Evolutionary conservation across 2,888 invertebrate species (phyloP), one percentile per base, ranked within the genome.

Genomic region (Phorcus lineatus): DNA sequence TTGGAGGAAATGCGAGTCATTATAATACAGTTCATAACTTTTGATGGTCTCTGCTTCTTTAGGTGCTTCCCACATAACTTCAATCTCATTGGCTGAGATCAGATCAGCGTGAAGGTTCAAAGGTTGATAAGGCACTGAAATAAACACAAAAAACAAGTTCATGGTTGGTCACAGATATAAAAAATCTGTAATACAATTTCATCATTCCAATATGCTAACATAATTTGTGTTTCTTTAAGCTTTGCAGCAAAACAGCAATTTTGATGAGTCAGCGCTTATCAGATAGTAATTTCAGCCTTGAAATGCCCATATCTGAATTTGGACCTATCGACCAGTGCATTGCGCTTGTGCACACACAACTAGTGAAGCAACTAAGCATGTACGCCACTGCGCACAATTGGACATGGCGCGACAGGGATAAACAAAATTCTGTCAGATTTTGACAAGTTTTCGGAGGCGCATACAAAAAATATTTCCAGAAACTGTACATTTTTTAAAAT

Each of bases 21-120:
- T 99, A 97, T 98, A 99, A 93, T 98, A 98, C 31, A 99, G 95
- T 94, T 98, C 98, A 94, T 99, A 99, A 91, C 97, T 97, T 86
- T 97, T 96, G 92, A 99, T 98, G 93, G 96, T 97, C 93, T 98
- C 97, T 84, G 97, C 85, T 80, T 90, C 90, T 47, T 96, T 95
- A 19, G 99, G 99, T 91, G 96, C 95, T 82, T 96, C 96, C 99
- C 99, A 99, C 88, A 96, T 96, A 90, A 99, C 94, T 81, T 96
- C 96, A 80, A 99, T 97, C 82, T 96, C 96, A 77, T 97, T 97
- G 93, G 99, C 97, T 77, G 97, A 86, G 17, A 86, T 83, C 16
- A 88, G 80, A 16, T 83, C 85, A 0, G 89, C 97, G 88, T 96
- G 95, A 90, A 99, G 95, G 94, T 97, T 97, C 89, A 96, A 96